A percentile compares a stretch with the other conserved stretches of the same genome.
Evolutionary conservation across 2,888 invertebrate species (phyloP).

Genomic region (Noctua fimbriata): DNA sequence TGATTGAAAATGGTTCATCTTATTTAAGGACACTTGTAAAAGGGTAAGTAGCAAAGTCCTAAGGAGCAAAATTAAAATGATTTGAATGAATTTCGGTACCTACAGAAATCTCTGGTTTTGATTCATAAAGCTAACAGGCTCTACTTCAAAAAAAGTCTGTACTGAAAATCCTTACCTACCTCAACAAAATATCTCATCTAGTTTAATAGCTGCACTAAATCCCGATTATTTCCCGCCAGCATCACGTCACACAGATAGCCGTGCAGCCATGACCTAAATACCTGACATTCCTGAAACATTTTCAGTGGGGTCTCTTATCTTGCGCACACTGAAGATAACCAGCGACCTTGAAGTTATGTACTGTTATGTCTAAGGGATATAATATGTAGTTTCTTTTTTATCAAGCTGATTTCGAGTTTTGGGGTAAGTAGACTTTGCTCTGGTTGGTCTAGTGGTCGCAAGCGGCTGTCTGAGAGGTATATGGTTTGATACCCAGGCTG

Average conservation of each 20-base stretch:
- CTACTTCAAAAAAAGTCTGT: not conserved
- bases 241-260: not conserved
- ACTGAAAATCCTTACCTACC: not conserved
- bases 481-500: not conserved
- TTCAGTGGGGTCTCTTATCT: slow-evolving; percentile 59
- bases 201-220: not conserved
- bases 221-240: slow-evolving; percentile 7
- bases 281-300: slow-evolving; percentile 47
- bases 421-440: not conserved
- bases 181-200: slow-evolving; percentile 1
- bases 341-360: slow-evolving; percentile 28
- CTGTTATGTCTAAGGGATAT: slow-evolving; percentile 13
- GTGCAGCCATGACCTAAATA: slow-evolving; percentile 55
- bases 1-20: too few species aligned
- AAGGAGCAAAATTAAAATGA: too few species aligned
- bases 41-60: too few species aligned
- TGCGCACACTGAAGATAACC: slow-evolving; percentile 44
- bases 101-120: not conserved
- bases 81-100: not conserved
- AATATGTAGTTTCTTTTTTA: not conserved
- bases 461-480: too few species aligned
- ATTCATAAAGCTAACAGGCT: not conserved
- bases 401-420: not conserved
- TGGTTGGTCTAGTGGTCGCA: not conserved
- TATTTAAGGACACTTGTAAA: too few species aligned